These are phyloP conservation scores for Diplazon laetatorius DNA, from an alignment of 2,888 invertebrate species.

Conservation along the genomic window DNA sequence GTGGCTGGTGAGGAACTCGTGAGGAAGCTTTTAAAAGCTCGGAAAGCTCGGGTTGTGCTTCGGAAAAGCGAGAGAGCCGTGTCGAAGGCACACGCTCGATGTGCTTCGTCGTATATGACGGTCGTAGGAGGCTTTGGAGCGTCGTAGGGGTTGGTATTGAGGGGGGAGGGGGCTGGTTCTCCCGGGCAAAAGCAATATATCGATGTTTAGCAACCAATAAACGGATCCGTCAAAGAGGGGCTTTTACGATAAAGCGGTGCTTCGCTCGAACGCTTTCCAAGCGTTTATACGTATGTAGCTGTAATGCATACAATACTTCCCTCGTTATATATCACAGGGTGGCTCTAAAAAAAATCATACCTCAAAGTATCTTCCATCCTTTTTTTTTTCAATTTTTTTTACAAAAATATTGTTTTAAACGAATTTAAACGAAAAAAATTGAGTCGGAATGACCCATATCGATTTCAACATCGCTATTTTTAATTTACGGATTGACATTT, in stretches of 20 bases:
- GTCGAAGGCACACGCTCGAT: conserved; percentile 31
- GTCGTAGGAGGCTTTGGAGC: conserved; percentile 52
- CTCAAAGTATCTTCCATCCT: too few species aligned
- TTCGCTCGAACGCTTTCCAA: conserved; percentile 71
- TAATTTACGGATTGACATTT: too few species aligned
- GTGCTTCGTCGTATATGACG: conserved; percentile 30
- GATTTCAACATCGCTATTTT: too few species aligned
- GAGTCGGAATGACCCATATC: too few species aligned
- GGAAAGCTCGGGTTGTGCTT: conserved; percentile 68
- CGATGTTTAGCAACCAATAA: conserved; percentile 83
- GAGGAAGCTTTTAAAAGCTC: conserved; percentile 77
- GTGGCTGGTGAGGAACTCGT: too few species aligned
- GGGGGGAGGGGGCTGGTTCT: conserved; percentile 40
- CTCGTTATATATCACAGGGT: conserved; percentile 69
- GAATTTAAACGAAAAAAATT: too few species aligned
- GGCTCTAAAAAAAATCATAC: too few species aligned
- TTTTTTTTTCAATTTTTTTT: too few species aligned
- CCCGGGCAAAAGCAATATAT: conserved; percentile 80
- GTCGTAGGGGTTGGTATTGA: conserved; percentile 33
- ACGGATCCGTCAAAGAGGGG: conserved; percentile 82
- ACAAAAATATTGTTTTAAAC: too few species aligned
- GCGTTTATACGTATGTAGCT: conserved; percentile 68
- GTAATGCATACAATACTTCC: conserved; percentile 64
- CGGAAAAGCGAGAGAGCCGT: conserved; percentile 28
- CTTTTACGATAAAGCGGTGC: conserved; percentile 81